Percentiles rank a stretch among this genome's conserved stretches.
phyloP scores from a whole-genome alignment of 2,888 invertebrate species.

The Agrochola macilenta region DNA sequence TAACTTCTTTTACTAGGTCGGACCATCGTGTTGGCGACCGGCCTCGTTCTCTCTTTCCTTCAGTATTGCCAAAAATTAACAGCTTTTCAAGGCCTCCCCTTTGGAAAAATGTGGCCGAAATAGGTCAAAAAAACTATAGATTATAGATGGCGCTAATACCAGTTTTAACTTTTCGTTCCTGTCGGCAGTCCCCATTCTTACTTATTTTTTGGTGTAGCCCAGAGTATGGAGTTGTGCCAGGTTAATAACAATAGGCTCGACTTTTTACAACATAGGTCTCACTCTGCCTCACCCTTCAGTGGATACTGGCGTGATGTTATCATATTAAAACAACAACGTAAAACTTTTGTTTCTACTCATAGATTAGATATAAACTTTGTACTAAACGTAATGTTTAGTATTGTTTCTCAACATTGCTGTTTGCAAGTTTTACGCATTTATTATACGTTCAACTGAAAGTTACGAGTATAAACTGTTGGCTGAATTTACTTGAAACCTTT shows the following conservation, averaged over 20 bases:
- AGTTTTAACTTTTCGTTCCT: no score
- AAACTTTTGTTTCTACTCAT: conserved; percentile 22
- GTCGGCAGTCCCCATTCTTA: no score
- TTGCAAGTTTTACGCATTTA: neutral
- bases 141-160: no score
- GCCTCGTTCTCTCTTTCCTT: no score
- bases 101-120: no score
- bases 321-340: conserved; percentile 21
- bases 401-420: conserved; percentile 12
- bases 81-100: no score
- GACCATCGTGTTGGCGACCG: no score
- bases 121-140: no score
- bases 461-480: no score
- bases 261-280: neutral
- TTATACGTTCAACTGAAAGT: conserved; percentile 4
- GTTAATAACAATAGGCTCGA: neutral
- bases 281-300: neutral
- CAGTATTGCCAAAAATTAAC: no score
- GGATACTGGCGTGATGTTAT: no score
- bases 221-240: neutral
- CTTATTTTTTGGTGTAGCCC: neutral
- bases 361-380: conserved; percentile 4
- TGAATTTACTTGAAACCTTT: conserved; percentile 16
- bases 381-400: conserved; percentile 10
- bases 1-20: no score